A percentile compares a stretch with the other conserved stretches of the same genome.
Evolutionary conservation across 1,140 invertebrate genomes (phyloP).

Genomic region (Idris sp.): DNA sequence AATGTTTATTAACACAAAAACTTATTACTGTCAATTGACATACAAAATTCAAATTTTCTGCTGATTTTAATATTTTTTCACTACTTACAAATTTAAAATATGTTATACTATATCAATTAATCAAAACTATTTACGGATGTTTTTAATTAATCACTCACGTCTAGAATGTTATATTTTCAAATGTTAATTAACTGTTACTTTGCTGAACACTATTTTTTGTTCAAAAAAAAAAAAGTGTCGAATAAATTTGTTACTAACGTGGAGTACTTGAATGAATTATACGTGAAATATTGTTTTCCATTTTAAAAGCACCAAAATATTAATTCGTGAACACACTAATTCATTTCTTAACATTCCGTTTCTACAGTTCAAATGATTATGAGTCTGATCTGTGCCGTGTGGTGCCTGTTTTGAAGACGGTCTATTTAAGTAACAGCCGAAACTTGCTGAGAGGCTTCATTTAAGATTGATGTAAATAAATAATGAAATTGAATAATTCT

Average conservation of each 20-base stretch:
- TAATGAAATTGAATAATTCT: conserved; percentile 52
- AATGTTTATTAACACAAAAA: conserved; percentile 24
- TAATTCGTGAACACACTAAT: conserved; percentile 32
- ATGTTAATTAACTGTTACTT: conserved; percentile 2
- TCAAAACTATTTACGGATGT: conserved; percentile 18
- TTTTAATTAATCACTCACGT: conserved; percentile 23
- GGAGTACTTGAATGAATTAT: not conserved
- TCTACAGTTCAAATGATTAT: conserved; percentile 44
- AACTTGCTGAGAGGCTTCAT: conserved; percentile 57
- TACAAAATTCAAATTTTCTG: conserved; percentile 5
- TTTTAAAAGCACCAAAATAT: conserved; percentile 18
- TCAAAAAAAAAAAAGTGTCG: no score
- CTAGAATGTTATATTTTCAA: not conserved
- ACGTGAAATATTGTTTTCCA: conserved; percentile 19
- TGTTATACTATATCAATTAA: conserved; percentile 12
- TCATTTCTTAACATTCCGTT: conserved; percentile 44
- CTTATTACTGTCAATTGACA: no score
- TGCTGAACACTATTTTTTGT: not conserved
- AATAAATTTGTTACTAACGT: conserved; percentile 20
- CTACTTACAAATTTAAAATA: no score
- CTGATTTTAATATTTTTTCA: conserved; percentile 8
- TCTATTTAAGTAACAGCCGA: conserved; percentile 61
- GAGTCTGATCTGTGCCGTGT: conserved; percentile 64
- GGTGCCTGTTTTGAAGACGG: conserved; percentile 65
- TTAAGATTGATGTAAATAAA: conserved; percentile 59